Evolutionary conservation across 2,888 invertebrate genomes (phyloP), one percentile per base, ranked within the genome.

Genomic region (Oligia strigilis): DNA sequence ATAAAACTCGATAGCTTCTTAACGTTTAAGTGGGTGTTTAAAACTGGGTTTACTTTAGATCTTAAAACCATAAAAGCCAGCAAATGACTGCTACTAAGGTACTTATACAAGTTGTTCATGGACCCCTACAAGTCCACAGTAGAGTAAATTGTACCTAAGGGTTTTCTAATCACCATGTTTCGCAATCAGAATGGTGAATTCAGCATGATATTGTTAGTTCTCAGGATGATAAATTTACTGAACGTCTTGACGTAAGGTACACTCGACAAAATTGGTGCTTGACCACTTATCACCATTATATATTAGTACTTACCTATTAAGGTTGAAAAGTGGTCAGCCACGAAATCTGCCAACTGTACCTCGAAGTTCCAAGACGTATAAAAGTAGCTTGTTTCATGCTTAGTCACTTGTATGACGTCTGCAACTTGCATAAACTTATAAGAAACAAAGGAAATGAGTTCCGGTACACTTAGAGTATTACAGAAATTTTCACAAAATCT

Each of bases 1-100:
- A 14, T 82, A 62, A 14, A 82, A 77, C 65, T 69, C 52, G 71
- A 75, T 82, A 83, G 77, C 55, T 65, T 76, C 29, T 40, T 60
- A 69, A 43, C 13, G 3, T 52, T 72, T 72, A 43, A 75, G 64
- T n/a, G 55, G 14, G 5, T 70, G 29, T 70, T 60, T 62, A 1
- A 85, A 72, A 62, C 2, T 62, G 11, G 17, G 9, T 23, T 71
- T 49, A n/a, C 40, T 83, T 81, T 13, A 52, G 78, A 83, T 69
- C 64, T 83, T 13, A 4, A 29, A 69, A 23, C 19, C 11, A 11
- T 77, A 19, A n/a, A 83, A 55, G 11, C 2, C 58, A 60, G 58
- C 36, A 81, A 60, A 13, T 46, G 6, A 23, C 23, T 29, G 4
- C 14, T 78, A 9, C 36, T 14, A 40, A 36, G 14, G 62, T 62